Evolutionary conservation across 2,797 vertebrate genomes (phyloP).

Genomic region (Crax fasciolata): DNA sequence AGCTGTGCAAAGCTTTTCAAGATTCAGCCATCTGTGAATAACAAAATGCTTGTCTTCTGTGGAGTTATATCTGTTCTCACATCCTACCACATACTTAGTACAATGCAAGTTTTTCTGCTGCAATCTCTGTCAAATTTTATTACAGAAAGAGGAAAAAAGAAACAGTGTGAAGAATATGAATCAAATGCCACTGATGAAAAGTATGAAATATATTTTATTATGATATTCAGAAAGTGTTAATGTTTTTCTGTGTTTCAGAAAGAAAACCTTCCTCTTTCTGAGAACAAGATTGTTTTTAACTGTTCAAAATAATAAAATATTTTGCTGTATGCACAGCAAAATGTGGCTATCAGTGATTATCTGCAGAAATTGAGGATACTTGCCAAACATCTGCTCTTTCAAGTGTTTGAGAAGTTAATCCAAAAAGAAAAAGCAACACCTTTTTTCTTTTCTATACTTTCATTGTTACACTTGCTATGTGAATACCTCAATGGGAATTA

Average conservation of each 20-base stretch:
- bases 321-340: not conserved
- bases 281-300: not conserved
- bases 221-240: not conserved
- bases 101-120: not conserved
- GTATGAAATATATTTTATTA: not conserved
- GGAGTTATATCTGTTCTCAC: not conserved
- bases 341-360: not conserved
- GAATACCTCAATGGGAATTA: not conserved
- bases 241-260: not conserved
- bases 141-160: not conserved
- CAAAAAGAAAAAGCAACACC: not conserved
- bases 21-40: constrained; percentile 11
- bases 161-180: not conserved
- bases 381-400: constrained; percentile 24
- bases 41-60: constrained; percentile 6
- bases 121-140: not conserved
- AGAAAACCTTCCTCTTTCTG: not conserved
- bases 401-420: not conserved
- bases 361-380: fast-evolving
- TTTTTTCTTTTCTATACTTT: not conserved
- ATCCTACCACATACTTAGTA: not conserved
- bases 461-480: not conserved
- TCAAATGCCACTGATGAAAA: not conserved
- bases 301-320: not conserved
- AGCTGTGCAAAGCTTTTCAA: constrained; percentile 21